Evolutionary conservation across 2,888 invertebrate species (phyloP), one percentile per base, ranked within the genome.

Genomic region (Agrenia bidenticulata): DNA sequence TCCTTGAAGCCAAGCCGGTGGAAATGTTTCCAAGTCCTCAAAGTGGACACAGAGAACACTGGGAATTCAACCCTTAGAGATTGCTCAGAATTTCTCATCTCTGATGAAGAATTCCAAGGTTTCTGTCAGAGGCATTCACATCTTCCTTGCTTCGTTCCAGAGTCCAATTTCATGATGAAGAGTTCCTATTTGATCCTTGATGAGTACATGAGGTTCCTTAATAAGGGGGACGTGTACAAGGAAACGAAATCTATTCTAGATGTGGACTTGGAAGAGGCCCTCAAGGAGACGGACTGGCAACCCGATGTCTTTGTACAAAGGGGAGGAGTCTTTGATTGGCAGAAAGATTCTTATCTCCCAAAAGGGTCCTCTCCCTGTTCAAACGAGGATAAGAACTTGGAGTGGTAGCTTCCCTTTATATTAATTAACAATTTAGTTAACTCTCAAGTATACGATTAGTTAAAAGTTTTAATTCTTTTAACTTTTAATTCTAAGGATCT

Each of bases 171-270:
- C 68, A 83, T 83, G 83, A 82, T 81, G 74, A 82, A 83, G 69
- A 82, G 82, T 69, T 72, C 72, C 4, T 84, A 84, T 69, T 73
- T 84, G 26, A 83, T 84, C 67, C 77, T 84, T 60, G 83, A 84
- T 69, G 83, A 84, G 80, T 81, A 82, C 80, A 83, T 83, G 83
- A 70, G 83, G 61, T 84, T 84, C 76, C 77, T 84, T 53, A 81
- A 83, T 70, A 82, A 82, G 72, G 80, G 79, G 1, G 77, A 76
- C 45, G 73, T 77, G 0, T 83, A 83, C 77, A 77, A 77, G 41
- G 83, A 83, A 1, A 81, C 82, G 1, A 79, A 77, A 64, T 83
- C 83, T 0, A 78, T 84, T 60, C 74, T 84, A 45, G 83, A 83
- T 69, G 82, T 78, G 2, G 61, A 67, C 17, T 41, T 80, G 39